These are phyloP conservation scores for Aurelia aurita complex sp. Pacific DNA, from an alignment of 30 jellyfish, hydroid and myxozoan genomes.

Conservation along the genomic window DNA sequence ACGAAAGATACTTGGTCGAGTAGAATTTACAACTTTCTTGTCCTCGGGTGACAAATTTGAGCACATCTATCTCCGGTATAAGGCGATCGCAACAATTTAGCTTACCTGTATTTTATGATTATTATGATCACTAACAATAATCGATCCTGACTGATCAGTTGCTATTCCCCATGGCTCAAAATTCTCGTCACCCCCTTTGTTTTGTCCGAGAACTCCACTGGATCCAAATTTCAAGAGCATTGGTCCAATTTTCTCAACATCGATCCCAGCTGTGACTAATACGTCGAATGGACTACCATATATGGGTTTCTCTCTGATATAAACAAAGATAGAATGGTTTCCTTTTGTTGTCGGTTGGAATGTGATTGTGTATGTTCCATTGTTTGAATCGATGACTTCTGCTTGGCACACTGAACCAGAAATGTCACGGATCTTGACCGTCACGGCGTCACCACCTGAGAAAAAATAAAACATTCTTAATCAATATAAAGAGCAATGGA, in stretches of 20 bases:
- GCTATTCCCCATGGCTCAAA: constrained; percentile 99
- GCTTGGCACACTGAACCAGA: constrained; percentile 60
- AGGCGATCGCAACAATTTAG: neutral
- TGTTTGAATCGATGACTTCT: constrained; percentile 72
- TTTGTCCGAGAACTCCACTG: constrained; percentile 68
- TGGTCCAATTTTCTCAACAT: constrained; percentile 83
- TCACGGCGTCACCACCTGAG: constrained; percentile 91
- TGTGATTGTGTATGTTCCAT: constrained; percentile 79
- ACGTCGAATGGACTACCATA: constrained; percentile 88
- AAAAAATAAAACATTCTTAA: neutral
- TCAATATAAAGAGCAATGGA: neutral
- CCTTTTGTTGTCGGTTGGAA: constrained; percentile 81
- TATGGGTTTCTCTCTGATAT: constrained; percentile 81
- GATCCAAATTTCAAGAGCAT: constrained; percentile 88
- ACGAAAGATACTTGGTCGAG: no score
- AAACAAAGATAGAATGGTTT: constrained; percentile 60
- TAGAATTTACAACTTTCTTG: no score
- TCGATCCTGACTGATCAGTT: constrained; percentile 67
- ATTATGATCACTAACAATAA: constrained; percentile 88
- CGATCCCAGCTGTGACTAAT: constrained; percentile 90
- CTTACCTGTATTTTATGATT: constrained; percentile 90
- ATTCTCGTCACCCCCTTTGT: constrained; percentile 66
- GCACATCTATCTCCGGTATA: neutral
- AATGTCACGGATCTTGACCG: constrained; percentile 71
- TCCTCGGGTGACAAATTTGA: neutral